A percentile compares a stretch with the other conserved stretches of the same genome.
phyloP scores from a whole-genome alignment of 2,888 invertebrate species.

The Hypomecis punctinalis region DNA sequence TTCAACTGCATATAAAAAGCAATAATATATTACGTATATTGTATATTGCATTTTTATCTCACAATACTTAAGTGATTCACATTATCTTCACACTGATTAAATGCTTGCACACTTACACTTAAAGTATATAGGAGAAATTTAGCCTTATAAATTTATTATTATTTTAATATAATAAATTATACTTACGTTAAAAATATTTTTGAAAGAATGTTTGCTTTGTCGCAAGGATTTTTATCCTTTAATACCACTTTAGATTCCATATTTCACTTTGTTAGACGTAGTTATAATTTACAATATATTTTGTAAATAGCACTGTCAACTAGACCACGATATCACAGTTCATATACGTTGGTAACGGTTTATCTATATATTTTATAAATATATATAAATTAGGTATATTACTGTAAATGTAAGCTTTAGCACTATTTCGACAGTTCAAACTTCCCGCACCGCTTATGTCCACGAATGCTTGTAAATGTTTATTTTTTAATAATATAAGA shows the following conservation, averaged over 20 bases:
- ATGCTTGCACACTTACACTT: too few relatives aligned
- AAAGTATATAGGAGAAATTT: too few relatives aligned
- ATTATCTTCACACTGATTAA: too few relatives aligned
- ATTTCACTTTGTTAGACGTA: constrained; percentile 37
- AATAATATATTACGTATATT: too few relatives aligned
- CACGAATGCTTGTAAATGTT: neutral
- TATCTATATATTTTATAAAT: neutral
- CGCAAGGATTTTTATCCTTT: constrained; percentile 86
- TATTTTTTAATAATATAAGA: neutral
- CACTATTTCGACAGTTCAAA: constrained; percentile 5
- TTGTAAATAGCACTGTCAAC: constrained; percentile 7
- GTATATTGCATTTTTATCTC: too few relatives aligned
- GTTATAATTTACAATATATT: constrained; percentile 7
- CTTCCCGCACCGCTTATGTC: constrained; percentile 5
- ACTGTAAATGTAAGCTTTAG: neutral
- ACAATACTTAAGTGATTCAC: too few relatives aligned
- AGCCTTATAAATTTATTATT: too few relatives aligned
- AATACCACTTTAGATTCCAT: constrained; percentile 87
- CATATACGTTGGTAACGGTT: neutral
- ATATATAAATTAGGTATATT: neutral
- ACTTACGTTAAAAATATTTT: constrained; percentile 88
- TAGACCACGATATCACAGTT: constrained; percentile 17
- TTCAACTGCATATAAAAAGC: too few relatives aligned
- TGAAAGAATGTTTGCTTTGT: constrained; percentile 84
- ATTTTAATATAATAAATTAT: neutral